Base-by-base conservation (phyloP, 2,113 vertebrate species). In the Rafetus swinhoei region DNA sequence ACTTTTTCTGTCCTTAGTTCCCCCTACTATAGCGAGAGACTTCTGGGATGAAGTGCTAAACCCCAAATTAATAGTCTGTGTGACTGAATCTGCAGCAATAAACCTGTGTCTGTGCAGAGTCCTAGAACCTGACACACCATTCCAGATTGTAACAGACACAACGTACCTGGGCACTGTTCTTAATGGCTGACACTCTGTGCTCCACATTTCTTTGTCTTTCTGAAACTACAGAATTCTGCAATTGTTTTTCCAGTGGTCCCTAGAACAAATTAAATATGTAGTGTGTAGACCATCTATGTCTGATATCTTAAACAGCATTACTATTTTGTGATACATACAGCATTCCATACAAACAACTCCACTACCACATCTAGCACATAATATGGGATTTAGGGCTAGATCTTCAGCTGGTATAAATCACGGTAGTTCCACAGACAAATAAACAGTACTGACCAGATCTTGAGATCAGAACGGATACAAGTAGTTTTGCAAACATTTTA, bases 121-220 rank as follows among this genome's bases (percentile, higher is more conserved):
- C 74, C 39, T 77, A 77, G 74, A 77, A 45, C 39, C 39, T 77
- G 74, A 7, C 39, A 13, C 74, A 14, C 22, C 50, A 18, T 35
- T 18, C 18, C 12, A 52, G 62, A 35, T 54, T 56, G 29, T 6
- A 21, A 53, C 79, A 56, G 19, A 50, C 57, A 80, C 81, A 84
- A n/a, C 24, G 59, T 97, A 99, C 99, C 99, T 99, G 99, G 57
- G 99, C 98, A 0, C 98, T 99, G 95, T 98, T 98, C 85, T 98
- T 98, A 97, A 99, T 99, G 57, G 99, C 97, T 9, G 98, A 98
- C 14, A 99, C 98, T 97, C 98, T 98, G 97, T 99, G 99, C 82
- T 99, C 99, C 88, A 99, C 97, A 32, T 98, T 99, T 94, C 99
- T 98, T 88, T 99, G 99, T 86, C 99, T 98, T 97, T 99, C 99